Base-by-base conservation (phyloP, 1,140 invertebrate species). In the Potamilus streckersoni region DNA sequence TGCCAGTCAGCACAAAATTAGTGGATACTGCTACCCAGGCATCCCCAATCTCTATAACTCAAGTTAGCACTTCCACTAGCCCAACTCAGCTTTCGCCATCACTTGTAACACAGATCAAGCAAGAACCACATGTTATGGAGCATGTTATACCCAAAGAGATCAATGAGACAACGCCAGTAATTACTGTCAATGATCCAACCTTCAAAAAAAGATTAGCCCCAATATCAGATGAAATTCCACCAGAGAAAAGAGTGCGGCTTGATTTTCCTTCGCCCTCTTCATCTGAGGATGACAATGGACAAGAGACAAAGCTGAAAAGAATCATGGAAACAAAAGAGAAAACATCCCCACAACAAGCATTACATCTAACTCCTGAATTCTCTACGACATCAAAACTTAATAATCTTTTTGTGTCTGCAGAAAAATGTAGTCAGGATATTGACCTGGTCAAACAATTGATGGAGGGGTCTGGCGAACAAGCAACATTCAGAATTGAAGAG, bases 251-350 rank as follows among this genome's bases (percentile, higher is more conserved):
- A 31, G 71, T 81, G 6, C 76, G 69, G 57, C 71, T 80, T n/a
- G 80, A 76, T 17, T 82, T 80, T 73, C 79, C 83, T 27, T 80
- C 79, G 49, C 84, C 80, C n/a, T 79, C 71, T 68, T 72, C 81
- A 59, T 74, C 79, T 11, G 82, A 80, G 62, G 74, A 80, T n/a
- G 77, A 81, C 49, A 64, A 56, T 49, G 61, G 16, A 66, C 58
- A 56, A 2, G 71, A 78, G 38, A 60, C 20, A 17, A 59, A 71
- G 27, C 69, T 68, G 20, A 69, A 55, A n/a, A 73, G 67, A 63
- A 71, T 61, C 31, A 19, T 19, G 17, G 19, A 20, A 57, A 68
- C 63, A 74, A 49, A 66, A 23, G 68, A 27, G 12, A 79, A 79
- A 65, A 72, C 76, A 17, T 78, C 80, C 27, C 80, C 78, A 57